phyloP scores from a whole-genome alignment of 2,888 invertebrate genomes.

The Brachypalpus laphriformis region DNA sequence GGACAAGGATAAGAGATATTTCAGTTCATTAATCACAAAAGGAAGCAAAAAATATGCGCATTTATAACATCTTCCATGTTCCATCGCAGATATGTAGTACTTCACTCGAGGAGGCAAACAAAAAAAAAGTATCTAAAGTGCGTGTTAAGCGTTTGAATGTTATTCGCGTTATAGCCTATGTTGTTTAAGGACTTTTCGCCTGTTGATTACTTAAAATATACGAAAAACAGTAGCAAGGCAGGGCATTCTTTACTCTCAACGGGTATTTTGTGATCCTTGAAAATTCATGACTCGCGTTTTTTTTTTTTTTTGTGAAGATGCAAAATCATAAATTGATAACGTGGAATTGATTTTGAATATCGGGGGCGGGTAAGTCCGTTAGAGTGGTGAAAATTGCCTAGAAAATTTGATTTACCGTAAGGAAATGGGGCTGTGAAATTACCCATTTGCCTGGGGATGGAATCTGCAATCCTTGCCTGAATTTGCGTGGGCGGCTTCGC shows the following conservation, averaged over 20 bases:
- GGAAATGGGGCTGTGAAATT: conserved; percentile 32
- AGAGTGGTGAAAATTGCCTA: conserved; percentile 55
- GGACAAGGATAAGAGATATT: conserved; percentile 66
- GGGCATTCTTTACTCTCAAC: not conserved
- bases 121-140: conserved; percentile 24
- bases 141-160: conserved; percentile 32
- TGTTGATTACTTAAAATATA: conserved; percentile 30
- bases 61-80: conserved; percentile 42
- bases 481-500: not conserved
- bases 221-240: not conserved
- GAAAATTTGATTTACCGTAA: conserved; percentile 66
- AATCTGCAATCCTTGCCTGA: not conserved
- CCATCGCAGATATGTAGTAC: not conserved
- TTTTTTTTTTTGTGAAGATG: not conserved
- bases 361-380: conserved; percentile 17
- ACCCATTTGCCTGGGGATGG: conserved; percentile 39
- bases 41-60: conserved; percentile 31
- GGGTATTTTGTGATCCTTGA: conserved; percentile 36
- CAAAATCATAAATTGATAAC: conserved; percentile 55
- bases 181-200: conserved; percentile 37
- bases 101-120: not conserved
- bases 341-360: conserved; percentile 57
- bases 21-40: conserved; percentile 69
- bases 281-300: conserved; percentile 38
- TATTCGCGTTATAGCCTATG: conserved; percentile 9